phyloP scores from a whole-genome alignment of 2,113 vertebrate genomes.

The Mus spicilegus region DNA sequence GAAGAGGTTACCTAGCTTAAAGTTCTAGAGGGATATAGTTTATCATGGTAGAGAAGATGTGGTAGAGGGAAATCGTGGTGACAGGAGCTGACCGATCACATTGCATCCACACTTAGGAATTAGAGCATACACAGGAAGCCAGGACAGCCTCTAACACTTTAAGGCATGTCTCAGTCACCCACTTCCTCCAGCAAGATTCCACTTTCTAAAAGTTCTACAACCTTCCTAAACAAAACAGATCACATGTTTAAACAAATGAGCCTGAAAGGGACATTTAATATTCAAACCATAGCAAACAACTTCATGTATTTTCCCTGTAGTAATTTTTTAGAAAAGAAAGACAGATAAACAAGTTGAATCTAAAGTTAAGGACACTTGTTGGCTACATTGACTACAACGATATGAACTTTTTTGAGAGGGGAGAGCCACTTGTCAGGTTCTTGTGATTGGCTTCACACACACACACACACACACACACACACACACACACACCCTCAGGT shows the following conservation, averaged over 20 bases:
- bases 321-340: neutral
- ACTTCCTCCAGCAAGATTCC: neutral
- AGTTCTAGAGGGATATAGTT: neutral
- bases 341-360: neutral
- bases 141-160: neutral
- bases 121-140: neutral
- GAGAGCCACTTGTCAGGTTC: neutral
- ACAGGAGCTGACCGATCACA: neutral
- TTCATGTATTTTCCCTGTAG: neutral
- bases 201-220: neutral
- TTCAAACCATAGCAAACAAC: neutral
- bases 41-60: neutral
- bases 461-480: neutral
- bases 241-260: too few relatives aligned
- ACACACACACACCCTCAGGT: neutral
- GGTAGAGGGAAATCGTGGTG: neutral
- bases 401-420: neutral
- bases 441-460: neutral
- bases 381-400: neutral
- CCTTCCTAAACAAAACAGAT: neutral
- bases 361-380: neutral
- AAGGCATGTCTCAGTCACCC: neutral
- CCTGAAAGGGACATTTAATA: too few relatives aligned
- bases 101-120: neutral
- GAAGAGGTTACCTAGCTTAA: neutral